Percentiles rank a stretch among this genome's conserved stretches.
These are phyloP conservation scores for Bubalus kerabau DNA, from an alignment of 2,113 vertebrate genomes.

Conservation along the genomic window DNA sequence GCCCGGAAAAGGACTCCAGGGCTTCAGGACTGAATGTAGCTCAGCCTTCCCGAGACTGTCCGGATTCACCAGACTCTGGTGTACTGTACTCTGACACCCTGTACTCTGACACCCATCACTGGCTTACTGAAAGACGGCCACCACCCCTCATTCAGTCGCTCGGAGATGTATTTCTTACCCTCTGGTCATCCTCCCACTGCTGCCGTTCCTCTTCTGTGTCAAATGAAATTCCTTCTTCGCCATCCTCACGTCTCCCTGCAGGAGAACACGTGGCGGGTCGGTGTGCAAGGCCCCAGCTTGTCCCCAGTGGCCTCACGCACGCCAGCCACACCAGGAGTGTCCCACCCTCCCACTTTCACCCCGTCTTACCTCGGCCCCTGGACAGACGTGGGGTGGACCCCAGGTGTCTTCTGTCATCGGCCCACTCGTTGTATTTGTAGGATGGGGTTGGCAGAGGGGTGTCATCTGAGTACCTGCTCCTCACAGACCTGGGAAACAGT, in stretches of 20 bases:
- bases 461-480: slow-evolving; percentile 88
- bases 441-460: slow-evolving; percentile 94
- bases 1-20: background rate
- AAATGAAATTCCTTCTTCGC: slow-evolving; percentile 90
- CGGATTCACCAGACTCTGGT: background rate
- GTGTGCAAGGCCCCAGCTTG: background rate
- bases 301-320: background rate
- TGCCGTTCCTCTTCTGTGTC: slow-evolving; percentile 92
- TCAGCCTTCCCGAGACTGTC: background rate
- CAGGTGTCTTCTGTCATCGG: slow-evolving; percentile 91
- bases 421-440: slow-evolving; percentile 98
- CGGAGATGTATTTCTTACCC: slow-evolving; percentile 76
- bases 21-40: background rate
- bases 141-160: background rate
- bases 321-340: background rate
- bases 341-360: background rate
- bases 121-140: background rate
- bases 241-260: slow-evolving; percentile 85
- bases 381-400: slow-evolving; percentile 94
- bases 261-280: background rate
- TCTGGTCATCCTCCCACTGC: slow-evolving; percentile 97
- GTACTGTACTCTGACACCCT: background rate
- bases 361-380: slow-evolving; percentile 89
- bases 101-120: background rate
- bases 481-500: slow-evolving; percentile 85